Evolutionary conservation across 2,888 invertebrate species (phyloP), one percentile per base, ranked within the genome.

Genomic region (Zelleria hepariella): DNA sequence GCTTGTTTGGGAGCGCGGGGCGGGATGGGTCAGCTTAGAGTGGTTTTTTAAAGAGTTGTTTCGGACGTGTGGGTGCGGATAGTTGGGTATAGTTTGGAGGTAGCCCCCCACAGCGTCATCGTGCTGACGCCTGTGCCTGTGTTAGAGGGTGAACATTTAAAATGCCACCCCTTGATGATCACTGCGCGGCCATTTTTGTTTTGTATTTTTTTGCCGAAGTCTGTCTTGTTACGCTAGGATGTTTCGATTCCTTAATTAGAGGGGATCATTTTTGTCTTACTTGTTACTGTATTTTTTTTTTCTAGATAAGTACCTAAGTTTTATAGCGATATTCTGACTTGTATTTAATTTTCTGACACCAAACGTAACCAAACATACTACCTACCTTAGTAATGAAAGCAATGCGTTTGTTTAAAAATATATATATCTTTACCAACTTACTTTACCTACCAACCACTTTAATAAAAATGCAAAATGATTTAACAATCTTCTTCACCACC

Each of bases 61-160:
- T 59, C 59, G 59, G 63, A 62, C 67, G 83, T 83, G 81, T 77
- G 81, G 56, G 62, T 62, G 79, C 77, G 67, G 62, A 73, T 84
- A 81, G 84, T 82, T 79, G 78, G 71, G 73, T 72, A 81, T 85
- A 82, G 84, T 80, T 68, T 71, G 74, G 77, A n/a, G 80, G 77
- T 68, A 65, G 73, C 64, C 60, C 76, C 81, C 82, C 80, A 82
- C 62, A 74, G 76, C 83, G 81, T 86, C 86, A 86, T 86, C 80
- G 75, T 52, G 71, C 75, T 85, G 85, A 86, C 85, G 82, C 76
- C 78, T 82, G 82, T 83, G 80, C 78, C 73, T 84, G 83, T 86
- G 86, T 86, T 86, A 86, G 78, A 78, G 85, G 74, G 77, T 74
- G 82, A 82, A 84, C 86, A 84, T 86, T 86, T 86, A 81, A 86